These are phyloP conservation scores for Vipera ursinii DNA, from an alignment of 2,797 vertebrate species.

Conservation along the genomic window DNA sequence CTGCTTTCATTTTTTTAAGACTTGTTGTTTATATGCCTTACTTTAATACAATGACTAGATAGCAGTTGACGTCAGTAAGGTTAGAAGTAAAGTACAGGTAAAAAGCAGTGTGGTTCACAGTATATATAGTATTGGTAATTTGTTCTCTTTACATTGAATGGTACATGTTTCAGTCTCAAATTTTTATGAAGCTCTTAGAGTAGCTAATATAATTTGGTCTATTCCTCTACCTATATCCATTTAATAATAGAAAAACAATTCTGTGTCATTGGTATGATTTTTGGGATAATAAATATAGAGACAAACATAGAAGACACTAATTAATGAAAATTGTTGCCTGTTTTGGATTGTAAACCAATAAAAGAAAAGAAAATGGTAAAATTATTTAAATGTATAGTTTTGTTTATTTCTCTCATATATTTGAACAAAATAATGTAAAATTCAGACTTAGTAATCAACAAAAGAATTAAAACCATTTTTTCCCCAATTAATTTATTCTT, in stretches of 20 bases:
- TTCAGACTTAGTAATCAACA: constrained; percentile 21
- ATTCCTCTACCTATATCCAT: neutral
- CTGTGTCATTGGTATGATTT: neutral
- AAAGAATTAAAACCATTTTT: neutral
- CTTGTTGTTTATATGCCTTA: neutral
- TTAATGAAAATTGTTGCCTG: neutral
- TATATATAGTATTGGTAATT: neutral
- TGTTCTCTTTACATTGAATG: neutral
- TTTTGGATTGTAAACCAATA: neutral
- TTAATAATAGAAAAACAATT: neutral
- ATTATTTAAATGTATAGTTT: neutral
- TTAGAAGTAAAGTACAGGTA: neutral
- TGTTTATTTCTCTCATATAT: neutral
- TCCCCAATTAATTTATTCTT: constrained; percentile 10
- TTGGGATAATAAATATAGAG: neutral
- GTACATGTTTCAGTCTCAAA: neutral
- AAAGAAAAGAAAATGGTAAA: neutral
- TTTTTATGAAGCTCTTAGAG: neutral
- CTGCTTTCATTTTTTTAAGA: neutral
- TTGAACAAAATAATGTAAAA: neutral
- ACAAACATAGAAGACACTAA: neutral
- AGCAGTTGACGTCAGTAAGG: neutral
- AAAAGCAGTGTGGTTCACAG: neutral
- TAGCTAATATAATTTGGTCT: neutral
- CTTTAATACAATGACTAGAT: neutral